Evolutionary conservation across 2,888 invertebrate species (phyloP).

Genomic region (Thysanoteuthis rhombus): DNA sequence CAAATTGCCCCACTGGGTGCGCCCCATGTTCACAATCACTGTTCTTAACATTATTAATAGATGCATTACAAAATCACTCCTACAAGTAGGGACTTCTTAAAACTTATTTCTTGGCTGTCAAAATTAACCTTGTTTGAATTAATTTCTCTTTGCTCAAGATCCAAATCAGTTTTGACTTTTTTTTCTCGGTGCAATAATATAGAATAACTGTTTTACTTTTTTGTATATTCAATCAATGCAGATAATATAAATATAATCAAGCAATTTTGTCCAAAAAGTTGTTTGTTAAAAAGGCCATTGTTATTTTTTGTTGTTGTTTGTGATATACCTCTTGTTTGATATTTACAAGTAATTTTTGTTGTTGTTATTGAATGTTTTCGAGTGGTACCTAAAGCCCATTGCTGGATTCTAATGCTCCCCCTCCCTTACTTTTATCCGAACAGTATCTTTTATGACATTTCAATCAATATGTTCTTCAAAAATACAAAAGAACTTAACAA

Average conservation of each 20-base stretch:
- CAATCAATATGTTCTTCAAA: neutral
- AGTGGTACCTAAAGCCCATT: neutral
- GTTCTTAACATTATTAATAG: neutral
- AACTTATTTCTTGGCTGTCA: neutral
- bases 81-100: neutral
- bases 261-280: neutral
- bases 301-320: neutral
- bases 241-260: neutral
- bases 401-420: neutral
- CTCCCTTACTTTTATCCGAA: neutral
- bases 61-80: neutral
- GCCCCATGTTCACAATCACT: no score
- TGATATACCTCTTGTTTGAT: neutral
- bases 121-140: neutral
- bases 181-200: neutral
- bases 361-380: neutral
- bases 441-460: neutral
- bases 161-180: neutral
- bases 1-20: no score
- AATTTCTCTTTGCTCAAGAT: neutral
- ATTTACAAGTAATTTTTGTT: neutral
- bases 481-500: neutral
- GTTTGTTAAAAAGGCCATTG: slow-evolving; percentile 16
- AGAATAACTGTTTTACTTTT: neutral
- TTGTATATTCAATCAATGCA: neutral